Evolutionary conservation across 1,140 invertebrate genomes (phyloP), one percentile per base, ranked within the genome.

Genomic region (Belonocnema kinseyi): DNA sequence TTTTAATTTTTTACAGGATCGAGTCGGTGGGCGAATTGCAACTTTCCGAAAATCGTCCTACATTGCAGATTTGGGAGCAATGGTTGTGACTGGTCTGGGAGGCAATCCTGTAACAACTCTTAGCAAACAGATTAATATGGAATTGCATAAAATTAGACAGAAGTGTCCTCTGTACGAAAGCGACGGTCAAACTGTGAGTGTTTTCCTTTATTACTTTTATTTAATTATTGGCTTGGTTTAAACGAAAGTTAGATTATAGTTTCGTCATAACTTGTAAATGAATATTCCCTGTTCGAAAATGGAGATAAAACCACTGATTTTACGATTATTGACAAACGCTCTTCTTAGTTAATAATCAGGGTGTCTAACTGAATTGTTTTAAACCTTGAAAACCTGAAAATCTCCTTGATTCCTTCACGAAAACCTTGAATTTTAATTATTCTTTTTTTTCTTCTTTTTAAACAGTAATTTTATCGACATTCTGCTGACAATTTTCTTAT

Each of bases 101-200:
- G 98, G 98, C 5, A 99, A 99, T 93, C 99, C 99, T 7, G 95
- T 99, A 19, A 98, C 97, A 50, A 97, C 98, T 50, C 89, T 99
- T 16, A 98, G 97, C 77, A 97, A 98, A 85, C 98, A 99, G 92
- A 98, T 99, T 86, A 97, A 97, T 86, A 98, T 99, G 96, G 98
- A 99, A 90, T 92, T 99, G 50, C 96, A 98, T 87, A 98, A 98
- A 88, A 99, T 99, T 80, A 95, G 97, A 86, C 97, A 98, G 89
- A 98, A 98, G 87, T 99, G 98, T 93, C 98, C 98, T 8, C 92
- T 99, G 3, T 99, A 98, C 92, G 98, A 99, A 90, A 95, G 97
- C 14, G 97, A 96, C 88, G 98, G 98, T 8, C 95, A 95, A 85
- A 98, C 97, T 81, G 97, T 95, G 88, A 92, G 91, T 82, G 81